These are phyloP conservation scores for Vanessa cardui DNA, from an alignment of 2,888 invertebrate genomes.

Conservation along the genomic window DNA sequence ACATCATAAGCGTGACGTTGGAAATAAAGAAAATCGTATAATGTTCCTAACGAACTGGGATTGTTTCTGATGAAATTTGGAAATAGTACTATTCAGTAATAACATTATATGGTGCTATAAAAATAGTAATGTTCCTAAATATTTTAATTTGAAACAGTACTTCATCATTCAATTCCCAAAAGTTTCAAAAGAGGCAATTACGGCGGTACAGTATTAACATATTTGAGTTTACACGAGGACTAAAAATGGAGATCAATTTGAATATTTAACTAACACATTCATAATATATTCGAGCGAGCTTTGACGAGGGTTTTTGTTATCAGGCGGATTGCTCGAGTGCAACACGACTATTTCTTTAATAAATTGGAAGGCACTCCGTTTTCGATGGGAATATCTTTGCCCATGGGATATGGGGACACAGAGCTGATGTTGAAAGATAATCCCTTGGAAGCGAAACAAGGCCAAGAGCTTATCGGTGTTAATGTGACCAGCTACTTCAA, in stretches of 20 bases:
- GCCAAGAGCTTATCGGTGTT: conserved; percentile 84
- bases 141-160: no score
- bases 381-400: conserved; percentile 92
- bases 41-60: no score
- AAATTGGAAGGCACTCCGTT: conserved; percentile 93
- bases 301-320: neutral
- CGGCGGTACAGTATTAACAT: neutral
- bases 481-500: conserved; percentile 89
- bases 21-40: no score
- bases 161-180: neutral
- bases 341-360: conserved; percentile 92
- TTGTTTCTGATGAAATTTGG: no score
- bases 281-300: conserved; percentile 7
- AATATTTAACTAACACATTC: conserved; percentile 6
- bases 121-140: no score
- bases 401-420: conserved; percentile 90
- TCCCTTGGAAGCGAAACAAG: conserved; percentile 86
- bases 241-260: neutral
- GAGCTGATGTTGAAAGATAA: conserved; percentile 90
- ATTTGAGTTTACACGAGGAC: conserved; percentile 1
- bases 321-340: conserved; percentile 88
- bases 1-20: no score
- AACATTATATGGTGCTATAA: no score
- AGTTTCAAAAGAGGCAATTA: neutral
- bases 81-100: no score